phyloP scores from a whole-genome alignment of 2,888 invertebrate genomes.

The Drosophila silvestris region DNA sequence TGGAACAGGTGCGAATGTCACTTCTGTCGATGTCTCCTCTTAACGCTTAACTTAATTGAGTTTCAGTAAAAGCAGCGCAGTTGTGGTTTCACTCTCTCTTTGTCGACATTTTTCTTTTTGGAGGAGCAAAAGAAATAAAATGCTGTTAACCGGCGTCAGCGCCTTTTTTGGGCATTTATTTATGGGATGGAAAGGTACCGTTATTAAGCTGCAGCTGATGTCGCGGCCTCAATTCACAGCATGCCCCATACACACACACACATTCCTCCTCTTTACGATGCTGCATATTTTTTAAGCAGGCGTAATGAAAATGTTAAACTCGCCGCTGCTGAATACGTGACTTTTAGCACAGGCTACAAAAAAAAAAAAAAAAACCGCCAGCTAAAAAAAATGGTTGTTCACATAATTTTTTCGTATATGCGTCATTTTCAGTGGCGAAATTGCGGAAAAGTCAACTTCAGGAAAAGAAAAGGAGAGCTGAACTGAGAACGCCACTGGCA shows the following conservation, averaged over 20 bases:
- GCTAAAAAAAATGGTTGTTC: conserved; percentile 33
- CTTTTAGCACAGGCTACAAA: conserved; percentile 61
- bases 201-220: conserved; percentile 26
- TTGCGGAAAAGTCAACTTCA: conserved; percentile 66
- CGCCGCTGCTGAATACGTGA: conserved; percentile 63
- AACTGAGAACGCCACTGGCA: conserved; percentile 1
- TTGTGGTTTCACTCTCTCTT: conserved; percentile 37
- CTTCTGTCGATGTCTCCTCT: conserved; percentile 41
- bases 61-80: conserved; percentile 55
- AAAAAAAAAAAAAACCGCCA: conserved; percentile 27
- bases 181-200: conserved; percentile 47
- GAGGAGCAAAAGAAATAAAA: conserved; percentile 8
- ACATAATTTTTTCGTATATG: conserved; percentile 63
- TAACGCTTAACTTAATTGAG: conserved; percentile 64
- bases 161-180: conserved; percentile 70
- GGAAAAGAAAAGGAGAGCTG: conserved; percentile 33
- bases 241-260: conserved; percentile 7
- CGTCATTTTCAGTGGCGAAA: conserved; percentile 78
- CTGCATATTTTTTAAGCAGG: conserved; percentile 57
- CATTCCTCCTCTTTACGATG: conserved; percentile 1
- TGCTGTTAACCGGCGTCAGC: conserved; percentile 52
- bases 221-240: conserved; percentile 62
- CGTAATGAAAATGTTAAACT: conserved; percentile 65
- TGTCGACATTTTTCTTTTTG: conserved; percentile 28
- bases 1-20: conserved; percentile 47